Conservation (phyloP, 92 coral and sea anemone genomes). For the Galaxea fascicularis region DNA sequence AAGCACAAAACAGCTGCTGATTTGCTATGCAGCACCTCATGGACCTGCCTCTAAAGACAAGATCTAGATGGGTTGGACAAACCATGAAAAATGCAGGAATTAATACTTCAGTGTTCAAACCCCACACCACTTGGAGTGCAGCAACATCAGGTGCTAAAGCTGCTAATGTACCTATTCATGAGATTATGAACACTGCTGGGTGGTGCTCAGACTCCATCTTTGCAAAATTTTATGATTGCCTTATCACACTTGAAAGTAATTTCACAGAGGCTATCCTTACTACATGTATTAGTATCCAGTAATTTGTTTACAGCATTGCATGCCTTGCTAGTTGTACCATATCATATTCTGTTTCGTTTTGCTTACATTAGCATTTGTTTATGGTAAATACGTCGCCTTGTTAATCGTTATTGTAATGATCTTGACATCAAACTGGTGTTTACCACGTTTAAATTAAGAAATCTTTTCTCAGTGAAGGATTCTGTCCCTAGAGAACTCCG, state of each 20-base stretch:
- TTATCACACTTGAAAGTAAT: conserved; percentile 11
- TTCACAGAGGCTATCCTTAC: conserved; percentile 47
- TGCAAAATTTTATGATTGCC: conserved; percentile 61
- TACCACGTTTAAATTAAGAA: no score
- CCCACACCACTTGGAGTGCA: conserved; percentile 72
- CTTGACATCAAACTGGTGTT: no score
- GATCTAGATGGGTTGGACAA: conserved; percentile 60
- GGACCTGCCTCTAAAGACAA: conserved; percentile 74
- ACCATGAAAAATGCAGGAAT: conserved; percentile 66
- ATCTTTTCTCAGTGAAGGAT: no score
- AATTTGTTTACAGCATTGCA: background rate
- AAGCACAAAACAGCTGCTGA: conserved; percentile 53
- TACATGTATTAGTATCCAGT: background rate
- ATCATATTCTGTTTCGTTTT: background rate
- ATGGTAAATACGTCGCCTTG: no score
- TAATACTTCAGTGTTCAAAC: conserved; percentile 57
- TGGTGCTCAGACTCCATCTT: conserved; percentile 71
- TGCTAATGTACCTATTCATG: conserved; percentile 61
- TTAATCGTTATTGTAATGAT: no score
- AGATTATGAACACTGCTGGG: conserved; percentile 74
- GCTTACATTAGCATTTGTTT: no score
- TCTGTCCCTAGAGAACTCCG: no score
- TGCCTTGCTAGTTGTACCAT: no score
- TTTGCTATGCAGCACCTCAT: conserved; percentile 69
- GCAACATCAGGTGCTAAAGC: conserved; percentile 70